These are phyloP conservation scores for Drosophila kuntzei DNA, from an alignment of 2,888 invertebrate genomes.

Conservation along the genomic window DNA sequence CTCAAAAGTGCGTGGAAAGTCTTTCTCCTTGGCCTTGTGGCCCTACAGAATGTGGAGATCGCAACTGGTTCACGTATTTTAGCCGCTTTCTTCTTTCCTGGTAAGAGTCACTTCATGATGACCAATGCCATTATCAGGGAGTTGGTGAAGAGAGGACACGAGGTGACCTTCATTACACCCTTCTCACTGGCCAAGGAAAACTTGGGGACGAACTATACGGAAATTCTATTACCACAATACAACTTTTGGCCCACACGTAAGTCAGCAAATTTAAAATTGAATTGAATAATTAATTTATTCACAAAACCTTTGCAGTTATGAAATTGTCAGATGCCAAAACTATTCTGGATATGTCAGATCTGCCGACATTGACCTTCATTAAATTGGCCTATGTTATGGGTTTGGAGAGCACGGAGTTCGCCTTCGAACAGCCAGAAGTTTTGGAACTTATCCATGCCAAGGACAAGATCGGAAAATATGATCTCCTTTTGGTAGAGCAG, in stretches of 20 bases:
- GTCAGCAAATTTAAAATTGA: neutral
- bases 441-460: slow-evolving; percentile 68
- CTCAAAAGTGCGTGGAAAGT: slow-evolving; percentile 2
- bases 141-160: slow-evolving; percentile 85
- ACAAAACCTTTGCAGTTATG: slow-evolving; percentile 43
- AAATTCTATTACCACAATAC: slow-evolving; percentile 68
- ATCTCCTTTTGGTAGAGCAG: slow-evolving; percentile 83
- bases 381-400: slow-evolving; percentile 62
- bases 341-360: slow-evolving; percentile 62
- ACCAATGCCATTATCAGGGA: slow-evolving; percentile 84
- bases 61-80: slow-evolving; percentile 82
- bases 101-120: slow-evolving; percentile 86
- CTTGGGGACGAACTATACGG: slow-evolving; percentile 70
- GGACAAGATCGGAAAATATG: slow-evolving; percentile 80
- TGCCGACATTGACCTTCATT: slow-evolving; percentile 44
- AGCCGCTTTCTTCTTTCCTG: slow-evolving; percentile 84
- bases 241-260: slow-evolving; percentile 70
- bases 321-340: slow-evolving; percentile 41
- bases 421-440: slow-evolving; percentile 71
- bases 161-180: slow-evolving; percentile 76
- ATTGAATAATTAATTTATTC: neutral
- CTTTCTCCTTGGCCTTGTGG: slow-evolving; percentile 42
- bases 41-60: slow-evolving; percentile 48
- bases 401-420: slow-evolving; percentile 66
- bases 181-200: slow-evolving; percentile 68